Percentiles rank a stretch among this genome's conserved stretches.
phyloP scores from a whole-genome alignment of 1,140 invertebrate species.

The Neoseiulus cucumeris region DNA sequence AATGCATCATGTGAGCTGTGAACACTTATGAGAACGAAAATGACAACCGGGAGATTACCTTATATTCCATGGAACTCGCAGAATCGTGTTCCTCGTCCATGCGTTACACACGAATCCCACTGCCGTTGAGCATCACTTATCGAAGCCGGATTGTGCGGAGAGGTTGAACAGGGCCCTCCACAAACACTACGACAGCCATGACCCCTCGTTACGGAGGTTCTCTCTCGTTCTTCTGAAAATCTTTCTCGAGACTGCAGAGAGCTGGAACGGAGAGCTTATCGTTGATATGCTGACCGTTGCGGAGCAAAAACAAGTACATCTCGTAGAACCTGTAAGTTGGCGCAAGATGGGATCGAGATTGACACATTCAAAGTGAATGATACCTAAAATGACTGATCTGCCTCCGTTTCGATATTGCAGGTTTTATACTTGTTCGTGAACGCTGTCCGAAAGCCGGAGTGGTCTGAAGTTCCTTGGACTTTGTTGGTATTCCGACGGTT shows the following conservation, averaged over 20 bases:
- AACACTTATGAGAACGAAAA: neutral
- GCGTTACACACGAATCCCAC: neutral
- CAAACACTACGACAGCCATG: neutral
- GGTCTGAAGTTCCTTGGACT: neutral
- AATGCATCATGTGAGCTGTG: neutral
- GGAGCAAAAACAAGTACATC: constrained; percentile 7
- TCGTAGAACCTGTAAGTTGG: neutral
- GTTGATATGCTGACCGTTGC: neutral
- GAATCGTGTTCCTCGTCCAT: neutral
- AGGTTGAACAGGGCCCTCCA: neutral
- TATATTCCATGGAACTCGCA: too few species aligned
- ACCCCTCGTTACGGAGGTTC: neutral
- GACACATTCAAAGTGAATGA: too few species aligned
- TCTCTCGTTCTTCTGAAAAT: neutral
- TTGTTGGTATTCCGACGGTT: neutral
- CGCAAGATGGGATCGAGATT: too few species aligned
- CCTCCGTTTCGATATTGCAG: neutral
- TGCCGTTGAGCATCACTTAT: neutral
- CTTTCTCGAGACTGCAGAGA: neutral
- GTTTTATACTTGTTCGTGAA: neutral
- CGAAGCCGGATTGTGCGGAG: neutral
- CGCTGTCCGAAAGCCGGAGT: neutral
- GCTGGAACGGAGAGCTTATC: neutral
- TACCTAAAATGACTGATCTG: neutral
- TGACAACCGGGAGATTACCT: neutral